Evolutionary conservation across 2,888 invertebrate genomes (phyloP).

Genomic region (Hydriomena furcata): DNA sequence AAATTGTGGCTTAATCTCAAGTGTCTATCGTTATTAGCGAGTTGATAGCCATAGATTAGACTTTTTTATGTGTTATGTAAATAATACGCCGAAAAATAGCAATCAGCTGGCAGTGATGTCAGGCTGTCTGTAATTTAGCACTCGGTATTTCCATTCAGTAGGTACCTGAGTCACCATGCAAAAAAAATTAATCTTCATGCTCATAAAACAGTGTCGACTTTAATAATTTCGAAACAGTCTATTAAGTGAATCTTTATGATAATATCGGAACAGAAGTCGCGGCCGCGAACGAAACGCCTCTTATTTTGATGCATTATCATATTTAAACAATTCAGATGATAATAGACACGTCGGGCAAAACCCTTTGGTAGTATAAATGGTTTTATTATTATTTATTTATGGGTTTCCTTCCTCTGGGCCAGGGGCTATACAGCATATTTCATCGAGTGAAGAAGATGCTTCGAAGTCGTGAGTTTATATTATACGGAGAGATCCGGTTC

Average conservation of each 20-base stretch:
- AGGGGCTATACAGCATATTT: constrained; percentile 79
- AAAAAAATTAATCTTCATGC: constrained; percentile 62
- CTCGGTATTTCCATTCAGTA: constrained; percentile 48
- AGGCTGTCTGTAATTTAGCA: constrained; percentile 43
- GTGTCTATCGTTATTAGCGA: constrained; percentile 58
- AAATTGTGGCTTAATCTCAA: constrained; percentile 54
- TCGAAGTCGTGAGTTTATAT: constrained; percentile 79
- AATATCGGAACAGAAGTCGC: constrained; percentile 80
- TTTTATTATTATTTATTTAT: constrained; percentile 84
- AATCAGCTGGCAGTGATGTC: constrained; percentile 35
- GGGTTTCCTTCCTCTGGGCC: constrained; percentile 78
- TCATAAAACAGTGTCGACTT: constrained; percentile 74
- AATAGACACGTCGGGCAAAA: constrained; percentile 82
- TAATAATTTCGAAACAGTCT: constrained; percentile 81
- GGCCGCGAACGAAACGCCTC: constrained; percentile 74
- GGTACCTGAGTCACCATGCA: constrained; percentile 53
- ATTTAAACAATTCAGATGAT: constrained; percentile 83
- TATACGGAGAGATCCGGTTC: constrained; percentile 76
- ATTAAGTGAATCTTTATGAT: constrained; percentile 83
- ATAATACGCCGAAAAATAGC: constrained; percentile 36
- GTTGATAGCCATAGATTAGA: constrained; percentile 50
- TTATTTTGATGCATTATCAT: constrained; percentile 84
- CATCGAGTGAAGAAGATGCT: constrained; percentile 81
- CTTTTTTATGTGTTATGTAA: constrained; percentile 45
- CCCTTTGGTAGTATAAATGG: constrained; percentile 84